phyloP scores from a whole-genome alignment of 2,888 invertebrate species.

The Tanypteryx hageni region DNA sequence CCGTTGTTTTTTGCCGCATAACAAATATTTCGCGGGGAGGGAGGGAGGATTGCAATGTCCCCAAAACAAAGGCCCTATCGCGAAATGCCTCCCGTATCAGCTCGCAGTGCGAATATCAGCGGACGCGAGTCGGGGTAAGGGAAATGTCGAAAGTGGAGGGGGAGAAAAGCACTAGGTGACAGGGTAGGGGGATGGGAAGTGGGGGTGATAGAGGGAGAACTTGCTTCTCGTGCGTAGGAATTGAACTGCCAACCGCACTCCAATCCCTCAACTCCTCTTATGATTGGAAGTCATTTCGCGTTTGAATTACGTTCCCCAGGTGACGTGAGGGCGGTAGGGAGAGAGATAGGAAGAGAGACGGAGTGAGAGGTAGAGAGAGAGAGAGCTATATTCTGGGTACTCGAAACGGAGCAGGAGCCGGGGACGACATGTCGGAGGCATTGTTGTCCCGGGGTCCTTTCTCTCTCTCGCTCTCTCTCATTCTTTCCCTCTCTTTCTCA shows the following conservation, averaged over 20 bases:
- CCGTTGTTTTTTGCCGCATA: background rate
- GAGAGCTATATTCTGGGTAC: background rate
- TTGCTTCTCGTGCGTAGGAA: conserved; percentile 25
- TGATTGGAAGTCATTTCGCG: conserved; percentile 62
- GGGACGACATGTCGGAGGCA: conserved; percentile 31
- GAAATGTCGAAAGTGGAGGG: background rate
- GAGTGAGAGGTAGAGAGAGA: background rate
- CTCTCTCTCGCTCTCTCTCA: background rate
- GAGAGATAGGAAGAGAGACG: background rate
- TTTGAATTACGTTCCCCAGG: conserved; percentile 53
- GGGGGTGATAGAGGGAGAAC: background rate
- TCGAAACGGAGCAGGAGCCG: conserved; percentile 6
- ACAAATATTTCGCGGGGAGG: background rate
- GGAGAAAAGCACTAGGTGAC: background rate
- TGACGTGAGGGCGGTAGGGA: conserved; percentile 4
- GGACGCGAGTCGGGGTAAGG: background rate
- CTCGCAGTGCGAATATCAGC: conserved; percentile 13
- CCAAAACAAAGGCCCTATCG: background rate
- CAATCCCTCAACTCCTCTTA: conserved; percentile 41
- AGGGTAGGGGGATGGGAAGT: background rate
- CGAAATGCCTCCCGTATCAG: background rate
- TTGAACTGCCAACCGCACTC: conserved; percentile 55
- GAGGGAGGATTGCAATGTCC: background rate
- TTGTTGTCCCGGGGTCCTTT: background rate
- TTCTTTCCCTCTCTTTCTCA: background rate